A percentile compares a stretch with the other conserved stretches of the same genome.
Conservation (phyloP, 64 coral and sea anemone genomes). For the Montipora efflorescens region DNA sequence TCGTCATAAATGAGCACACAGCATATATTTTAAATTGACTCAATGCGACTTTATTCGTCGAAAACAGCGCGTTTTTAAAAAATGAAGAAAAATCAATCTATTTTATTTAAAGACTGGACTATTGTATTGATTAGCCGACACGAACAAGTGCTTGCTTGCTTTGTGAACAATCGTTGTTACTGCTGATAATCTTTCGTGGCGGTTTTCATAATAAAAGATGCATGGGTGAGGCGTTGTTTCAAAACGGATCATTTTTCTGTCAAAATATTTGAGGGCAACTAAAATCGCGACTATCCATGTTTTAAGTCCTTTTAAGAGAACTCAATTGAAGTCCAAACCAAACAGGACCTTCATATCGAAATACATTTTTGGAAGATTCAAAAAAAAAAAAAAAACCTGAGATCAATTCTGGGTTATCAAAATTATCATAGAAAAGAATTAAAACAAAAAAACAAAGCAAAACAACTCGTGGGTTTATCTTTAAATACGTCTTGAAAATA, state of each 20-base stretch:
- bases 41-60: too few species aligned
- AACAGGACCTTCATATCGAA: too few species aligned
- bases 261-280: not conserved
- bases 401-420: too few species aligned
- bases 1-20: too few species aligned
- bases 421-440: not conserved
- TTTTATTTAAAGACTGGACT: not conserved
- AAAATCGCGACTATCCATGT: too few species aligned
- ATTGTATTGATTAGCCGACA: not conserved
- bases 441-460: constrained; percentile 13
- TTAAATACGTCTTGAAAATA: constrained; percentile 45
- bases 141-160: too few species aligned
- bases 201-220: not conserved
- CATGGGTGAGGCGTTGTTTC: not conserved
- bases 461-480: constrained; percentile 2
- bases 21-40: too few species aligned
- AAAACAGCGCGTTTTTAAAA: not conserved
- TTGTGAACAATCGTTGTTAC: not conserved
- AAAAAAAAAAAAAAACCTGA: not conserved
- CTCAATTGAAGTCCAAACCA: not conserved
- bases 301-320: too few species aligned
- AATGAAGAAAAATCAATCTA: constrained; percentile 6
- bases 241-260: constrained; percentile 11
- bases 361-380: not conserved
- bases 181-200: constrained; percentile 2